Evolutionary conservation across 1,140 invertebrate genomes (phyloP), one percentile per base, ranked within the genome.

Genomic region (Bombus waltoni): DNA sequence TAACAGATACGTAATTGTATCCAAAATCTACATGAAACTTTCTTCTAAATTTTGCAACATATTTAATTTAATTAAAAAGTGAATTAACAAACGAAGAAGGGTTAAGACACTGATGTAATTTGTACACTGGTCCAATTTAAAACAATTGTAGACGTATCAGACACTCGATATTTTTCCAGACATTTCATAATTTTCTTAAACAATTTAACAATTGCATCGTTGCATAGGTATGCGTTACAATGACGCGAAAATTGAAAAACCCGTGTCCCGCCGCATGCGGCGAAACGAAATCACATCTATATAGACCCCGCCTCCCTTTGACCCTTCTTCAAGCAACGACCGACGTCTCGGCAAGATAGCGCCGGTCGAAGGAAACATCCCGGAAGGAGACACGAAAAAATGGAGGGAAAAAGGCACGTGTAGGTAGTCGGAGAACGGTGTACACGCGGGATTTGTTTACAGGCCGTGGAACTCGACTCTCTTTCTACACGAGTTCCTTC

Each of bases 401-500:
- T n/a, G 47, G 32, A 28, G 83, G 65, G 70, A 81, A 57, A 62
- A 84, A 42, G 28, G 53, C 78, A 85, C 70, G 78, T 79, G 87
- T 82, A 75, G 79, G 74, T 82, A 81, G 87, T 53, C 73, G 59
- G 75, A 35, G 88, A n/a, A 65, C 81, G 70, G 57, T 78, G 71
- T n/a, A 72, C 85, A 85, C 89, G 85, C 81, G 87, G 87, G 82
- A 81, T 90, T 89, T 92, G 91, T 92, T 91, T 91, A 92, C 89
- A 89, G 86, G 68, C 59, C 71, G n/a, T 68, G 78, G 72, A 71
- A 66, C 38, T 81, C 59, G 44, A 47, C 35, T 68, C 13, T 6
- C 78, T 78, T 68, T 53, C 66, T 57, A 40, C 72, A 62, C 42
- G 87, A 87, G 86, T 92, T 92, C 90, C 85, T 92, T 88, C 87